Evolutionary conservation across 2,113 vertebrate genomes (phyloP), one percentile per base, ranked within the genome.

Genomic region (Mirza zaza): DNA sequence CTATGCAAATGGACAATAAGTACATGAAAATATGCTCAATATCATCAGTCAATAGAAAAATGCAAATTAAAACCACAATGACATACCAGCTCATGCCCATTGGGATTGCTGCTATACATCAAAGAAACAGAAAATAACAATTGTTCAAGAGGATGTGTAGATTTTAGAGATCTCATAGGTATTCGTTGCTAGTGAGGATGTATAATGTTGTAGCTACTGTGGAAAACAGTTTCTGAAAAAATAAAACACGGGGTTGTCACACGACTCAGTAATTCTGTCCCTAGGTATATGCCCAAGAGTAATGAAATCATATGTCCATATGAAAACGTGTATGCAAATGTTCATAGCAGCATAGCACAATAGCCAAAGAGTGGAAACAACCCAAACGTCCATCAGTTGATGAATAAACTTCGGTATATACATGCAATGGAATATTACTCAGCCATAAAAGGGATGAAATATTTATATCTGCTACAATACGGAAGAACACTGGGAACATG

Each of bases 181-280:
- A 57, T 21, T 7, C 55, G 21, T 7, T 32, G 59, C 70, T 48
- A 2, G 1, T 6, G 13, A n/a, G 70, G 9, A 6, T 10, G 39
- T 1, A 0, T 2, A 1, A 4, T 1, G 5, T 4, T 3, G 42
- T 32, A 34, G 50, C 34, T 39, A 0, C 27, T 4, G 2, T 45
- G 14, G 18, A 21, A 11, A 25, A 42, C 36, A 34, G 63, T 15
- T 1, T 0, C 34, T 42, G 2, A 12, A 42, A 73, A 73, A 73
- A 39, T 25, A 13, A 42, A 42, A 27, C 70, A 45, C 1, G 39
- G 12, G 45, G 23, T 42, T 73, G 13, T 13, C 70, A 27, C 42
- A 15, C 2, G 39, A 73, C 23, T 73, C 70, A 73, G 6, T 73
- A 15, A 25, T 25, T 73, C 20, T 21, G 39, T 42, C 25, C 39